Base-by-base conservation (phyloP, 30 jellyfish, hydroid and myxozoan genomes). In the Morbakka virulenta region DNA sequence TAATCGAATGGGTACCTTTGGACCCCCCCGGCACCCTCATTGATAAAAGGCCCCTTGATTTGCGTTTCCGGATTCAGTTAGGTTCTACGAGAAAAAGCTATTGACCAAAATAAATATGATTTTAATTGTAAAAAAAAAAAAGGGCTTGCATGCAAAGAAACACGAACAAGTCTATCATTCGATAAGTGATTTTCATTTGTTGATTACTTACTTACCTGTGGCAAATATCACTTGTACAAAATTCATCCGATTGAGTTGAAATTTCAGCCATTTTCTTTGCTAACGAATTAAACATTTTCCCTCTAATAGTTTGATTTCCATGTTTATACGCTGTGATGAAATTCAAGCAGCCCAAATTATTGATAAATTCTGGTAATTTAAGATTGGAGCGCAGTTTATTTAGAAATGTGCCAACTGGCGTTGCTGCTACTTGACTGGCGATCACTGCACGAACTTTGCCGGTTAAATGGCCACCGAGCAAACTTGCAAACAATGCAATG, bases 171-270 rank as follows among this genome's bases (percentile, higher is more conserved):
- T n/a, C n/a, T n/a, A n/a, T n/a, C n/a, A n/a, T n/a, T n/a, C n/a
- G n/a, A n/a, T n/a, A n/a, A n/a, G n/a, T n/a, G n/a, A n/a, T n/a
- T n/a, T n/a, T n/a, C n/a, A n/a, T n/a, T n/a, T n/a, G n/a, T n/a
- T n/a, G n/a, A n/a, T n/a, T n/a, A 50, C 2, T 3, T 11, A 79
- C 67, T 3, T 47, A 85, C 95, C 89, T 77, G 80, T 85, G 95
- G 64, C 95, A 85, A 0, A 76, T 86, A 69, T 75, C 83, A 52
- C 89, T 85, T 0, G 82, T 36, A 48, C 95, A 85, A 62, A 72
- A 70, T 41, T 85, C 89, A 21, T 85, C 72, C 23, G 30, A 62
- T 50, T 36, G 32, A 1, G 81, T 57, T 11, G 75, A 64, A 4
- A 31, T 2, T 1, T 27, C 64, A 3, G 89, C 62, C n/a, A 65